A percentile compares a stretch with the other conserved stretches of the same genome.
Conservation (phyloP, 2,113 vertebrate species). For the Oxyura jamaicensis region DNA sequence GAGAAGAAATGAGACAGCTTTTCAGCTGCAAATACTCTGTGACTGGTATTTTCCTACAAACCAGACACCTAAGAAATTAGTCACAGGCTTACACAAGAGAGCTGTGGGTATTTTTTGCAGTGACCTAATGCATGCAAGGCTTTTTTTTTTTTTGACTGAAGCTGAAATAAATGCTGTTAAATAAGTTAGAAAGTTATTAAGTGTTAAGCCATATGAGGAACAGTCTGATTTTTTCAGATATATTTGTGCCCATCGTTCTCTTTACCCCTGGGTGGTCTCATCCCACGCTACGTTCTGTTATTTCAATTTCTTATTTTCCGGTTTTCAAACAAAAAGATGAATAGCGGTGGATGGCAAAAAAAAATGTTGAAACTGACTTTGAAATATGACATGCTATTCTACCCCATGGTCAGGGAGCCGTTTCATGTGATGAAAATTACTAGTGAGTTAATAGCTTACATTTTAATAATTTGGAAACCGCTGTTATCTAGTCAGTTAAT, state of each 20-base stretch:
- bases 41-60: conserved; percentile 5
- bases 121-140: background rate
- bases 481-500: background rate
- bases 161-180: conserved; percentile 11
- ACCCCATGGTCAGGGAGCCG: background rate
- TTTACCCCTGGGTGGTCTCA: background rate
- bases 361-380: background rate
- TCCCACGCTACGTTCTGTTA: rapidly evolving
- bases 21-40: background rate
- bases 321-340: background rate
- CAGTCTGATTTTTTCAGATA: background rate
- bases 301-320: background rate
- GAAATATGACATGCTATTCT: background rate
- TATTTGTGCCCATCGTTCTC: background rate
- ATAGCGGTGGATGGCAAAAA: background rate
- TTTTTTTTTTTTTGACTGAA: background rate
- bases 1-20: conserved; percentile 18
- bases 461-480: background rate
- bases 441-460: background rate
- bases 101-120: background rate
- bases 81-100: background rate
- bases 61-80: conserved; percentile 8
- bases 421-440: background rate
- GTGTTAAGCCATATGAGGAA: background rate
- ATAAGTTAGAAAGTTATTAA: conserved; percentile 3